Evolutionary conservation across 1,140 invertebrate species (phyloP).

Genomic region (Drosophila sp.): DNA sequence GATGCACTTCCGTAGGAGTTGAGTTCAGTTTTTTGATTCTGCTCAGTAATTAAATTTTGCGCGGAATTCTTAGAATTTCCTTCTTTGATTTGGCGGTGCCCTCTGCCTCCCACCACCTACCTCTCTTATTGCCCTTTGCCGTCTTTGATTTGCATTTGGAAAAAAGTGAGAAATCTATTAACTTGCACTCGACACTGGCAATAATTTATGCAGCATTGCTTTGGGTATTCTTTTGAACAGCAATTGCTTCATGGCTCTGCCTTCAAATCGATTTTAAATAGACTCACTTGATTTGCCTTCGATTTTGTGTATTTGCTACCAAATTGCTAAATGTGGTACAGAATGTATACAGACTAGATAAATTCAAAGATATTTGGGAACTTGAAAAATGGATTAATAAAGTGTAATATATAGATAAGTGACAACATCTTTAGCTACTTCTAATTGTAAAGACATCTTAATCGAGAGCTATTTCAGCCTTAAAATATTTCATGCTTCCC

Average conservation of each 20-base stretch:
- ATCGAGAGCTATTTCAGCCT: no score
- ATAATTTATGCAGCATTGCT: conserved; percentile 62
- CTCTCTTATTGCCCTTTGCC: not conserved
- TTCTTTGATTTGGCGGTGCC: conserved; percentile 63
- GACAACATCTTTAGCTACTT: no score
- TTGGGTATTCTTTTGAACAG: conserved; percentile 26
- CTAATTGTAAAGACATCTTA: no score
- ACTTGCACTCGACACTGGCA: conserved; percentile 55
- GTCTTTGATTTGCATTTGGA: conserved; percentile 62
- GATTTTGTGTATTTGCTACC: not conserved
- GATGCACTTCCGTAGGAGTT: conserved; percentile 40
- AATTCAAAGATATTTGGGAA: not conserved
- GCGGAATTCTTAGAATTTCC: conserved; percentile 68
- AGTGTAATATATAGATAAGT: no score
- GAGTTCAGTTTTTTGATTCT: conserved; percentile 9
- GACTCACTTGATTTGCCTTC: not conserved
- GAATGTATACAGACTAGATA: not conserved
- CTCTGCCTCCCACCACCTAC: not conserved
- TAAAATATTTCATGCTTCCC: no score
- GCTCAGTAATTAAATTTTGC: conserved; percentile 73
- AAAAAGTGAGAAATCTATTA: conserved; percentile 71
- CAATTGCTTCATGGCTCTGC: conserved; percentile 24
- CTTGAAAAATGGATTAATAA: not conserved
- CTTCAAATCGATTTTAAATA: conserved; percentile 30
- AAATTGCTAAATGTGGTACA: conserved; percentile 4